Evolutionary conservation across 2,113 vertebrate species (phyloP), one percentile per base, ranked within the genome.

Genomic region (Crotalus viridis): DNA sequence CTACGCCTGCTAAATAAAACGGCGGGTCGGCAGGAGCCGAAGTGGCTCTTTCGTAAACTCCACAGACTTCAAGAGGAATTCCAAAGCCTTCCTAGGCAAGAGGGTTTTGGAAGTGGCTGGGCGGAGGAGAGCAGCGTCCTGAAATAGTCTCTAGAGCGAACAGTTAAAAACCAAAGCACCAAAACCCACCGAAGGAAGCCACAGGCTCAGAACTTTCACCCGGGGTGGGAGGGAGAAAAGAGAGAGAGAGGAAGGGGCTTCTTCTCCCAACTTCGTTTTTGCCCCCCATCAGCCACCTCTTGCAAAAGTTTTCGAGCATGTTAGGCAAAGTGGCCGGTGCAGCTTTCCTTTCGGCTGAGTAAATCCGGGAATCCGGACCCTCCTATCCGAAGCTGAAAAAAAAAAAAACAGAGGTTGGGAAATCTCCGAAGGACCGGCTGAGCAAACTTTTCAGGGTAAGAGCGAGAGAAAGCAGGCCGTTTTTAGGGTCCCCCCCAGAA

Each of bases 381-480:
- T 93, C 95, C 48, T 88, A 96, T 94, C 28, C 95, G 95, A 91
- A 90, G 69, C 85, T 26, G 64, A 0, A 39, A 39, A 39, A 39
- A 39, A 39, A 94, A 57, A 51, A 96, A 95, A 0, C 91, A 92
- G 10, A 51, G n/a, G 57, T 94, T 89, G 94, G 57, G 93, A 94
- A 93, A 89, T 33, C 93, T 94, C 96, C 95, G 89, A 59, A 1
- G 85, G 95, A 97, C 64, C 96, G 97, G 97, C 97, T 97, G 97
- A 98, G 97, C 96, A 61, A 93, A 15, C 22, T 85, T 92, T 95
- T 22, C 87, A 56, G 87, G 81, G 85, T 91, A 93, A 91, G 85
- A 26, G 93, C 55, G 46, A n/a, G 51, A 52, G 19, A 33, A 56
- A 43, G 17, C 17, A 39, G n/a, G 51, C 12, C 26, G 24, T 69